phyloP scores from a whole-genome alignment of 2,113 vertebrate species.

The Phoenicopterus ruber region DNA sequence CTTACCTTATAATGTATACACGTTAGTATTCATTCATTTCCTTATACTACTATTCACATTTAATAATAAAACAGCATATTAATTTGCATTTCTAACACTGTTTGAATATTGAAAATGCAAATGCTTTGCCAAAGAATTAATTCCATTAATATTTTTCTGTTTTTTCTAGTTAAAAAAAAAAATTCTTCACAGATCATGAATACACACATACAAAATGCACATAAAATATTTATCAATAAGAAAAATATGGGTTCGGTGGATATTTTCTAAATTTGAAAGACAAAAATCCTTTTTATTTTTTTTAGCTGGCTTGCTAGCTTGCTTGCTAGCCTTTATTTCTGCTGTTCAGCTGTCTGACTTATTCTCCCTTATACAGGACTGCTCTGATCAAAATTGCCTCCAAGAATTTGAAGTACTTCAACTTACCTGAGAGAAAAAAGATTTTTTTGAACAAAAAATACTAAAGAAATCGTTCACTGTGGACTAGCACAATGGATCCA shows the following conservation, averaged over 20 bases:
- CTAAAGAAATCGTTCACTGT: neutral
- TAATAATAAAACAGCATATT: neutral
- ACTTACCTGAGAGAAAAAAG: neutral
- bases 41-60: neutral
- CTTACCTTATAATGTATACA: neutral
- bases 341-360: neutral
- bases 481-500: neutral
- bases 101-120: neutral
- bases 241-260: neutral
- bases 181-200: neutral
- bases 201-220: neutral
- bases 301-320: neutral
- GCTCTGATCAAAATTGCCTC: neutral
- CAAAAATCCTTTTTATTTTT: neutral
- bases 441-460: neutral
- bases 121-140: neutral
- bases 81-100: neutral
- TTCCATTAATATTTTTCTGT: neutral
- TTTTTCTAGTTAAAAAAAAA: neutral
- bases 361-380: neutral
- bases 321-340: neutral
- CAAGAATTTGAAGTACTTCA: neutral
- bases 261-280: neutral
- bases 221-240: neutral
- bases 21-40: neutral